Evolutionary conservation across 2,888 invertebrate species (phyloP).

Genomic region (Priocnemis perturbator): DNA sequence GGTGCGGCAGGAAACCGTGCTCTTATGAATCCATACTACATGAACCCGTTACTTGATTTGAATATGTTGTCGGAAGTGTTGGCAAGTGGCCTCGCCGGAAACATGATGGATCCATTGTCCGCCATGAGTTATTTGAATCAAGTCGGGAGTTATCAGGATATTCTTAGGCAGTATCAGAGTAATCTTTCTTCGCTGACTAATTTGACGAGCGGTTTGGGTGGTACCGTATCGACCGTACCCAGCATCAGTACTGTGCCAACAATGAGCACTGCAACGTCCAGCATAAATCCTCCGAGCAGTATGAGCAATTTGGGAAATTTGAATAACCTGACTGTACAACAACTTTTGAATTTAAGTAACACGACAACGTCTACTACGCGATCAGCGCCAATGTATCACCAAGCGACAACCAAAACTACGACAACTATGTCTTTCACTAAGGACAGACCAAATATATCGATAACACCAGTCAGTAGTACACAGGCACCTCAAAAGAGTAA

Average conservation of each 20-base stretch:
- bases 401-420: constrained; percentile 60
- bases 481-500: constrained; percentile 54
- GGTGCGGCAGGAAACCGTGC: constrained; percentile 56
- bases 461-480: constrained; percentile 64
- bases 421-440: constrained; percentile 68
- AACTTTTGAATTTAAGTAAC: constrained; percentile 59
- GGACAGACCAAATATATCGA: constrained; percentile 77
- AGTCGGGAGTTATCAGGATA: constrained; percentile 66
- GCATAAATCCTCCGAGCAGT: constrained; percentile 44
- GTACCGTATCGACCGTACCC: constrained; percentile 46
- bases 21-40: constrained; percentile 66
- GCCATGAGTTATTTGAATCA: constrained; percentile 68
- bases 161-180: constrained; percentile 67
- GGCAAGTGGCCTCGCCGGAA: constrained; percentile 58
- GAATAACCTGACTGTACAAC: constrained; percentile 58
- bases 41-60: constrained; percentile 67
- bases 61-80: constrained; percentile 66
- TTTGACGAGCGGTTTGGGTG: constrained; percentile 55
- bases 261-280: constrained; percentile 50
- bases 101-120: constrained; percentile 64
- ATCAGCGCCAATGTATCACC: constrained; percentile 56
- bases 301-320: constrained; percentile 51
- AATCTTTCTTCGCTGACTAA: constrained; percentile 62
- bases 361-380: constrained; percentile 51
- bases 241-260: constrained; percentile 55